A percentile compares a stretch with the other conserved stretches of the same genome.
These are phyloP conservation scores for Heliothis virescens DNA, from an alignment of 1,140 invertebrate genomes.

Conservation along the genomic window DNA sequence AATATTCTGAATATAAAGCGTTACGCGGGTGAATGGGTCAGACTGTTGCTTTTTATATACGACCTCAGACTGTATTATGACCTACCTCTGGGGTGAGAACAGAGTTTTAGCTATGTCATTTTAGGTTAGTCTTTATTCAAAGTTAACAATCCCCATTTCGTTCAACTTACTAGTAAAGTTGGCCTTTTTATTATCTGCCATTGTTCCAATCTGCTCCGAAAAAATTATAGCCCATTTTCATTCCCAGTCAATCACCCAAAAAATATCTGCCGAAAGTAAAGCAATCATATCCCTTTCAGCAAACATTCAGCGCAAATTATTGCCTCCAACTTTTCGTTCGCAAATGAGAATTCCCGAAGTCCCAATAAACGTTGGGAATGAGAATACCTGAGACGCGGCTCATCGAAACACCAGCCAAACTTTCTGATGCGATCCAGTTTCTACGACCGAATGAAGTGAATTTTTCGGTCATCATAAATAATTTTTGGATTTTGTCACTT, in stretches of 20 bases:
- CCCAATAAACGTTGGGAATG: conserved; percentile 15
- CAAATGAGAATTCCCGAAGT: conserved; percentile 40
- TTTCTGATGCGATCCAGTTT: background rate
- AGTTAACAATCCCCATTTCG: no score
- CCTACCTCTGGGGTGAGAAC: background rate
- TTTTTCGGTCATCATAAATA: background rate
- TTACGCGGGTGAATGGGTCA: background rate
- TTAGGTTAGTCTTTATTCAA: no score
- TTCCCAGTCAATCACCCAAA: no score
- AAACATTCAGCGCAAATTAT: background rate
- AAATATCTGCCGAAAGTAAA: background rate
- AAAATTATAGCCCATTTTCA: no score
- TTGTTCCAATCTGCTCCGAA: no score
- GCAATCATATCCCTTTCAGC: background rate
- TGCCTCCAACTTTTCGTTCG: background rate
- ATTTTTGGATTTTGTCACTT: background rate
- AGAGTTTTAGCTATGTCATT: no score
- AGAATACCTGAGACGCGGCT: conserved; percentile 21
- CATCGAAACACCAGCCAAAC: conserved; percentile 6
- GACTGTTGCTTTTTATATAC: background rate
- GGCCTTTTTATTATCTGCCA: no score
- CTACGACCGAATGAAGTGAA: background rate
- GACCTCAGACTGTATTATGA: conserved; percentile 18
- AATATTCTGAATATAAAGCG: background rate
- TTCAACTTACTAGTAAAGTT: no score